Percentiles rank a stretch among this genome's conserved stretches.
Evolutionary conservation across 1,140 invertebrate genomes (phyloP).

Genomic region (Elymnias hypermnestra): DNA sequence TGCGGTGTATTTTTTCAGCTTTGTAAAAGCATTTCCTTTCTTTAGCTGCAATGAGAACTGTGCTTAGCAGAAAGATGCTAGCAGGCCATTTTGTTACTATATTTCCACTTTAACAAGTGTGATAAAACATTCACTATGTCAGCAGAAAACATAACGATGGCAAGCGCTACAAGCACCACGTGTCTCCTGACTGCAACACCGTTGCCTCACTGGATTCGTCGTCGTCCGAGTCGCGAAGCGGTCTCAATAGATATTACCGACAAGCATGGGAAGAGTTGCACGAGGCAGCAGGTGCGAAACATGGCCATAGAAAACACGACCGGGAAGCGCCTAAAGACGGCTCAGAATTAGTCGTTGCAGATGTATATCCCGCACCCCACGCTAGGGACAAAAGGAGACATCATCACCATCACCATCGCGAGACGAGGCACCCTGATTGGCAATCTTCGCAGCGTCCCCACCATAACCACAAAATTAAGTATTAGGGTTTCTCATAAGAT

Average conservation of each 20-base stretch:
- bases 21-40: too few relatives aligned
- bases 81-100: too few relatives aligned
- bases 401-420: conserved; percentile 89
- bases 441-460: conserved; percentile 53
- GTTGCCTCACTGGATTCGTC: conserved; percentile 91
- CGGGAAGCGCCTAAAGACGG: conserved; percentile 83
- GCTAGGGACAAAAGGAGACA: conserved; percentile 85
- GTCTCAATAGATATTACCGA: conserved; percentile 89
- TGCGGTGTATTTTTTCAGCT: too few relatives aligned
- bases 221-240: conserved; percentile 87
- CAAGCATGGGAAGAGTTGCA: conserved; percentile 95
- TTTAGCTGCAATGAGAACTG: too few relatives aligned
- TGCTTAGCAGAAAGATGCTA: too few relatives aligned
- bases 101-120: not conserved
- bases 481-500: too few relatives aligned
- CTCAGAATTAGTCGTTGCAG: conserved; percentile 88
- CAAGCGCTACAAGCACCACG: conserved; percentile 90
- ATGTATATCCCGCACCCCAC: conserved; percentile 77
- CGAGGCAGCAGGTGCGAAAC: conserved; percentile 83
- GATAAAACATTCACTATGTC: conserved; percentile 8
- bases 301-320: conserved; percentile 49
- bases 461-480: too few relatives aligned
- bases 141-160: conserved; percentile 79
- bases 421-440: conserved; percentile 56
- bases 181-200: conserved; percentile 91